Percentiles rank a stretch among this genome's conserved stretches.
phyloP scores from a whole-genome alignment of 1,140 invertebrate species.

The Metaphire vulgaris region DNA sequence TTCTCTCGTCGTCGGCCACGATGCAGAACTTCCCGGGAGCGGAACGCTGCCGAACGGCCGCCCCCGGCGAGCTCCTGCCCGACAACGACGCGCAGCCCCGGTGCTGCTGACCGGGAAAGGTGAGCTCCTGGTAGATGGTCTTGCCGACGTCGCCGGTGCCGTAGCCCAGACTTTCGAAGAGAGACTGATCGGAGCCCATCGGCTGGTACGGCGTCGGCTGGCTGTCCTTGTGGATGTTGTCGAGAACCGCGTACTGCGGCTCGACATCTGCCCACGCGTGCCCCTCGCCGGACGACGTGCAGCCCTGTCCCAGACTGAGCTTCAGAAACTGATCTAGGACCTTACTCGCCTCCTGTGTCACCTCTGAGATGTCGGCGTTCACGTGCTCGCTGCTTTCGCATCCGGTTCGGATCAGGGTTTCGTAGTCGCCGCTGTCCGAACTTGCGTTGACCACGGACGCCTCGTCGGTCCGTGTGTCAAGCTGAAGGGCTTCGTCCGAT shows the following conservation, averaged over 20 bases:
- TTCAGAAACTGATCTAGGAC: constrained; percentile 27
- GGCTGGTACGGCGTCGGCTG: not conserved
- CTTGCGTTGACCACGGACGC: not conserved
- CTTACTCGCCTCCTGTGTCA: constrained; percentile 22
- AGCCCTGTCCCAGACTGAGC: not conserved
- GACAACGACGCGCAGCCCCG: not conserved
- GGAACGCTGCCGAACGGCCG: not conserved
- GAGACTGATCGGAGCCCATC: not conserved
- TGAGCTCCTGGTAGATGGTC: not conserved
- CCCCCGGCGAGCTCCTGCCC: not conserved
- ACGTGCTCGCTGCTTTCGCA: not conserved
- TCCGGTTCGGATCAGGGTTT: not conserved
- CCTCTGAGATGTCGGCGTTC: not conserved
- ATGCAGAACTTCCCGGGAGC: not conserved
- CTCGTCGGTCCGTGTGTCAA: not conserved
- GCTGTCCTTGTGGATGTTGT: constrained; percentile 1
- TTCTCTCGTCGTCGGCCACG: not conserved
- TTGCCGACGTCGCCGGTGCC: not conserved
- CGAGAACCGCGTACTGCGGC: not conserved
- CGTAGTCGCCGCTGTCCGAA: not conserved
- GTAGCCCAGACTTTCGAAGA: not conserved
- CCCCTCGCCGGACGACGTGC: not conserved
- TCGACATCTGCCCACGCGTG: not conserved
- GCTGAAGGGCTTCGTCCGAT: not conserved
- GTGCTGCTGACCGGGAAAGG: no score